Evolutionary conservation across 2,888 invertebrate genomes (phyloP).

Genomic region (Watsonalla binaria): DNA sequence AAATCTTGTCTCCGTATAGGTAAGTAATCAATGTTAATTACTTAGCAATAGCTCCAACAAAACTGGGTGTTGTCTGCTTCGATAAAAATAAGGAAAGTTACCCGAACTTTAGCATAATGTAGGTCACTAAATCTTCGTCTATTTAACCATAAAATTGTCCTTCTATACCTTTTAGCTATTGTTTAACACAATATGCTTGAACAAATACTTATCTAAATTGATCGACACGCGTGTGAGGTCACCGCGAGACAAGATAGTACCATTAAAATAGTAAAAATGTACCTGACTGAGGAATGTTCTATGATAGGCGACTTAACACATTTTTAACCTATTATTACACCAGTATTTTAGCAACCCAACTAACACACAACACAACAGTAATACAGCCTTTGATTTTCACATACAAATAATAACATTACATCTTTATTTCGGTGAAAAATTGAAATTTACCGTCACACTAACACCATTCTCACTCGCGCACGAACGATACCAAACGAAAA

Average conservation of each 20-base stretch:
- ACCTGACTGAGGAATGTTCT: slow-evolving; percentile 12
- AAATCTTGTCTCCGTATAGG: no score
- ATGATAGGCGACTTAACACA: not conserved
- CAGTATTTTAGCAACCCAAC: slow-evolving; percentile 6
- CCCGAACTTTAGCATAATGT: not conserved
- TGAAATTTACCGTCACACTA: not conserved
- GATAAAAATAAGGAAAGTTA: not conserved
- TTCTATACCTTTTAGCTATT: not conserved
- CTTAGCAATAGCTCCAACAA: not conserved
- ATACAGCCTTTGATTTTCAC: slow-evolving; percentile 2
- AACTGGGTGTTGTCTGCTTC: not conserved
- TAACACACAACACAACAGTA: slow-evolving; percentile 38
- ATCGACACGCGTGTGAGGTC: slow-evolving; percentile 45
- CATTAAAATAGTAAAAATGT: slow-evolving; percentile 8
- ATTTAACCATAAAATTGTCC: not conserved
- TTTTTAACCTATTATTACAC: slow-evolving; percentile 1
- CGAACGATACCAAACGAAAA: slow-evolving; percentile 43
- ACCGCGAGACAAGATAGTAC: slow-evolving; percentile 27
- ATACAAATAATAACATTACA: slow-evolving; percentile 14
- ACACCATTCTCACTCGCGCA: slow-evolving; percentile 29
- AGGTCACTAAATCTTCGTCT: not conserved
- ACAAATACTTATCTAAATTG: slow-evolving; percentile 1
- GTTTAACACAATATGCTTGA: not conserved
- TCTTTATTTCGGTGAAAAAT: slow-evolving; percentile 20
- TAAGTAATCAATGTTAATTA: no score